A percentile compares a stretch with the other conserved stretches of the same genome.
phyloP scores from a whole-genome alignment of 2,888 invertebrate species.

The Nasonovia ribisnigri region DNA sequence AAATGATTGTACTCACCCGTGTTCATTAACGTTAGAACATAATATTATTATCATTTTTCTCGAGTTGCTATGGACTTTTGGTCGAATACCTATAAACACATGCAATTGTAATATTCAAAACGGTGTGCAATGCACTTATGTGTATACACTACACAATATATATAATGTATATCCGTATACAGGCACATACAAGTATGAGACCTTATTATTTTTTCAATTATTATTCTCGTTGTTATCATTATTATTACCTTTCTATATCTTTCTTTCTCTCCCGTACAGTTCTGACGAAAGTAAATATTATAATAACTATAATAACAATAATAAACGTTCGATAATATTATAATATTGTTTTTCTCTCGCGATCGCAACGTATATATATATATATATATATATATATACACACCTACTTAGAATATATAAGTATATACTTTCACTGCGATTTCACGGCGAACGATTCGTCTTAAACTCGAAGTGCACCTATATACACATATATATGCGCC shows the following conservation, averaged over 20 bases:
- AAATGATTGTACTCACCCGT: neutral
- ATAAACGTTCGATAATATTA: slow-evolving; percentile 28
- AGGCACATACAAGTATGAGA: too few species aligned
- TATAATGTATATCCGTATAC: neutral
- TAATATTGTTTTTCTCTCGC: slow-evolving; percentile 17
- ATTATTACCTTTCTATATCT: neutral
- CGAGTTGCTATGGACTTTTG: neutral
- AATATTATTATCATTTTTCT: neutral
- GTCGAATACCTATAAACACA: neutral
- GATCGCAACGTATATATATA: neutral
- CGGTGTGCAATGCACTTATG: neutral
- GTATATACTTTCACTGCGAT: slow-evolving; percentile 43
- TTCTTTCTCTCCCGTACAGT: neutral
- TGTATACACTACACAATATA: neutral
- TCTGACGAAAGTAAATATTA: slow-evolving; percentile 17
- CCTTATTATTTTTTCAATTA: neutral
- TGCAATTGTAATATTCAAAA: neutral
- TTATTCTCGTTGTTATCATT: neutral
- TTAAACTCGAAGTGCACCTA: neutral
- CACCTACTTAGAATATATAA: neutral
- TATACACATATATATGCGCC: neutral
- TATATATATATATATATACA: neutral
- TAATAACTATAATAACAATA: neutral
- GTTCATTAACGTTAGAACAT: neutral
- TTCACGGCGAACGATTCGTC: slow-evolving; percentile 25